Percentiles rank a stretch among this genome's conserved stretches.
phyloP scores from a whole-genome alignment of 2,113 vertebrate genomes.

The Actenoides lindsayi region DNA sequence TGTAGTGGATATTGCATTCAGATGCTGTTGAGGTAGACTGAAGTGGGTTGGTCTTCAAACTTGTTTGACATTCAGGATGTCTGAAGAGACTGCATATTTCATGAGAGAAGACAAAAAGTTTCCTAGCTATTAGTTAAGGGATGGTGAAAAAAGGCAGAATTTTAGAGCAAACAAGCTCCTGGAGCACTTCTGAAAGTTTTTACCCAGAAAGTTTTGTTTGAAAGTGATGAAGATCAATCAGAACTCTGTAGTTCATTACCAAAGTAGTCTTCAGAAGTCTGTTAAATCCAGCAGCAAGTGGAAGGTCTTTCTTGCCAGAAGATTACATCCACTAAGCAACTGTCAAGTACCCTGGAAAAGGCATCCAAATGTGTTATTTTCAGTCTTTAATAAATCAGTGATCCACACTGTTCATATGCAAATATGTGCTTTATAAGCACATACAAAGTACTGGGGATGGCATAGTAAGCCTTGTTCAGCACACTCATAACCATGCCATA shows the following conservation, averaged over 20 bases:
- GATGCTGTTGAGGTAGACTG: neutral
- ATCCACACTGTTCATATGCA: neutral
- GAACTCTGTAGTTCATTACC: neutral
- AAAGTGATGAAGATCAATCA: neutral
- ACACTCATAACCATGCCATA: neutral
- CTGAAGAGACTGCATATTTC: neutral
- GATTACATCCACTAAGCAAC: conserved; percentile 5
- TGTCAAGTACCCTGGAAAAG: neutral
- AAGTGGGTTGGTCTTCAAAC: neutral
- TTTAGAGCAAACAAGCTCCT: neutral
- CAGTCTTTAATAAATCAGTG: neutral
- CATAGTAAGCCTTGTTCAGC: neutral
- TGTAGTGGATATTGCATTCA: neutral
- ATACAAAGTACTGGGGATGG: neutral
- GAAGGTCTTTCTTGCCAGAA: neutral
- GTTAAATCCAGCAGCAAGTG: conserved; percentile 8
- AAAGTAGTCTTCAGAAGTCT: neutral
- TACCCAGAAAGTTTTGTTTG: neutral
- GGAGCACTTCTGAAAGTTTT: neutral
- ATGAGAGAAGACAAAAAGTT: neutral
- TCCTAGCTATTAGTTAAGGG: neutral
- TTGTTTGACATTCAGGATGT: neutral
- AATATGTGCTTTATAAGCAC: neutral
- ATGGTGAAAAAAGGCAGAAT: neutral
- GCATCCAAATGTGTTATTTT: neutral